A percentile compares a stretch with the other conserved stretches of the same genome.
Evolutionary conservation across 2,888 invertebrate genomes (phyloP).

Genomic region (Andrena bucephala): DNA sequence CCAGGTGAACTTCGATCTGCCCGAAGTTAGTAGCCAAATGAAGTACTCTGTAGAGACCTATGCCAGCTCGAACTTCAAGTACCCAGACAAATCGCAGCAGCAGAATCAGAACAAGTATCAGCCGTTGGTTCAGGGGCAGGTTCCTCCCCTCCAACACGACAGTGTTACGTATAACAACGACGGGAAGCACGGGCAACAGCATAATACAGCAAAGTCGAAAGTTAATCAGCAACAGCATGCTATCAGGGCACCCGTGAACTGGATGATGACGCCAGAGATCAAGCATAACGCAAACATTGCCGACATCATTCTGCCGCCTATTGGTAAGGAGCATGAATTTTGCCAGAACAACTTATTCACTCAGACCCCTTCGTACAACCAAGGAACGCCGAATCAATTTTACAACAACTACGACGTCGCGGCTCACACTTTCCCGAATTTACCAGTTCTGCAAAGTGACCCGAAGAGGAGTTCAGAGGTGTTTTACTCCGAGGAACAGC

Average conservation of each 20-base stretch:
- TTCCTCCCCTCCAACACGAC: conserved; percentile 75
- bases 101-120: conserved; percentile 80
- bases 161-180: conserved; percentile 66
- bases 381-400: conserved; percentile 81
- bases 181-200: conserved; percentile 70
- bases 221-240: conserved; percentile 81
- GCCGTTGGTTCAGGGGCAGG: conserved; percentile 74
- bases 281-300: conserved; percentile 83
- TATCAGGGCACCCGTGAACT: conserved; percentile 86
- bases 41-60: conserved; percentile 81
- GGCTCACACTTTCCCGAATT: conserved; percentile 81
- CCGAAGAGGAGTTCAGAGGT: conserved; percentile 75
- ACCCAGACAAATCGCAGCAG: conserved; percentile 77
- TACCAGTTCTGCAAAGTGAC: conserved; percentile 80
- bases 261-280: conserved; percentile 88
- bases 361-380: conserved; percentile 82
- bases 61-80: conserved; percentile 79
- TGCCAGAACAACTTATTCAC: conserved; percentile 83
- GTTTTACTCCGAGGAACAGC: conserved; percentile 85
- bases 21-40: conserved; percentile 73
- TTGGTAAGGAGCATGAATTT: conserved; percentile 84
- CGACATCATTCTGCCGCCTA: conserved; percentile 85
- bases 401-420: conserved; percentile 83
- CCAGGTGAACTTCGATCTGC: conserved; percentile 78
- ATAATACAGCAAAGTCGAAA: conserved; percentile 70